Evolutionary conservation across 2,113 vertebrate genomes (phyloP), one percentile per base, ranked within the genome.

Genomic region (Synchiropus splendidus): DNA sequence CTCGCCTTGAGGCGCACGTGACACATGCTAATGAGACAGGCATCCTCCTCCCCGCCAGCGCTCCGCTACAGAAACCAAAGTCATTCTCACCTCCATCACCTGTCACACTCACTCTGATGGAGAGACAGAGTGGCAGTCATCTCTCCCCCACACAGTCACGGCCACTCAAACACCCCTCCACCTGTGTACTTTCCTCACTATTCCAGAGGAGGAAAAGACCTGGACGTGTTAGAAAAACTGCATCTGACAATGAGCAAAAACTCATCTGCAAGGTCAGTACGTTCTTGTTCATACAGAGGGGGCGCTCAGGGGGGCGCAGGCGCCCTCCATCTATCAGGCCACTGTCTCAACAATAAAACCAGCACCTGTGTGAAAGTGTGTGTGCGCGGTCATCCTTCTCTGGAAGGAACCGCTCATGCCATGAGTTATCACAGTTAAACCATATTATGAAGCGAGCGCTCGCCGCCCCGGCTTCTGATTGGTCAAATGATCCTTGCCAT

Each of bases 61-160:
- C 73, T 65, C 71, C 72, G 38, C 67, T 52, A 75, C 57, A 63
- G 72, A 73, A 75, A 77, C 65, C 72, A 69, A 77, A 79, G 75
- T 79, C 71, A 77, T 80, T 80, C 79, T 80, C 80, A 77, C 80
- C 80, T 73, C 80, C 75, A 61, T 80, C 80, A 82, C 71, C 75
- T 75, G 77, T 80, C 80, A 80, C 48, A 43, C 61, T 71, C 63
- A 59, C 48, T 39, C 57, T 75, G 78, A 80, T 66, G 72, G 75
- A 79, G 55, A 65, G 74, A 54, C 67, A 60, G 70, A 71, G 61
- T 76, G 75, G 74, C 77, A 82, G 77, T 80, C 75, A 82, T 77
- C 61, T 61, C 34, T 63, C 76, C 66, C 72, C 67, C 57, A 72
- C 77, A 58, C 69, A 72, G 51, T 57, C 57, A 46, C 51, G 61